Percentiles rank a stretch among this genome's conserved stretches.
Evolutionary conservation across 2,113 vertebrate genomes (phyloP).

Genomic region (Micromys minutus): DNA sequence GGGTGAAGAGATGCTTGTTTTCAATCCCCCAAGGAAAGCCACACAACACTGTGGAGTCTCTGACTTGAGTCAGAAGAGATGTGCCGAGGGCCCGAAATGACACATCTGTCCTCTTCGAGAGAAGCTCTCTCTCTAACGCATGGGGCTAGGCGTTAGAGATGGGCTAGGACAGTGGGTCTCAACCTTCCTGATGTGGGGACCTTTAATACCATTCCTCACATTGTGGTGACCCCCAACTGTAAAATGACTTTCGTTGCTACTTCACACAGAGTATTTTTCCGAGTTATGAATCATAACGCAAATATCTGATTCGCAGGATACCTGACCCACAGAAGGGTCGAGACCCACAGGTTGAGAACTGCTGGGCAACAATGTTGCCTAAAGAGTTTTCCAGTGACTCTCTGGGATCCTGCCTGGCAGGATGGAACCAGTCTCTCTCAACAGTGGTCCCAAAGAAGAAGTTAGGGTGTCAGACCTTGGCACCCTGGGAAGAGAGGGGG

Average conservation of each 20-base stretch:
- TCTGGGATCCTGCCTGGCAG: not conserved
- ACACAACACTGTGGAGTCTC: not conserved
- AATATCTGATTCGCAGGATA: not conserved
- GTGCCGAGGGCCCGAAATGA: not conserved
- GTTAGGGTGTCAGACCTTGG: not conserved
- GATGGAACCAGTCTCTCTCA: not conserved
- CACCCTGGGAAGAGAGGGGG: not conserved
- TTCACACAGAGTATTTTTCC: not conserved
- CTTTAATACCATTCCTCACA: not conserved
- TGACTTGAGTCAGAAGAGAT: not conserved
- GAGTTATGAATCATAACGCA: not conserved
- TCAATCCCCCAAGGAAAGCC: not conserved
- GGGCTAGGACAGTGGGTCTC: not conserved
- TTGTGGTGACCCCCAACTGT: not conserved
- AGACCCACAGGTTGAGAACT: not conserved
- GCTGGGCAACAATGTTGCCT: not conserved
- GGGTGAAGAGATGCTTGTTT: not conserved
- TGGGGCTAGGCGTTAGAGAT: not conserved
- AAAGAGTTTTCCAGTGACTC: not conserved
- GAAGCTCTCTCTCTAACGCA: not conserved
- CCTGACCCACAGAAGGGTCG: not conserved
- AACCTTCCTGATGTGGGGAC: not conserved
- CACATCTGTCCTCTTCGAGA: not conserved
- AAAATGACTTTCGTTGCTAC: not conserved
- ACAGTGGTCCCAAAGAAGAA: not conserved